Evolutionary conservation across 1,140 invertebrate genomes (phyloP).

Genomic region (Zaprionus ornatus): DNA sequence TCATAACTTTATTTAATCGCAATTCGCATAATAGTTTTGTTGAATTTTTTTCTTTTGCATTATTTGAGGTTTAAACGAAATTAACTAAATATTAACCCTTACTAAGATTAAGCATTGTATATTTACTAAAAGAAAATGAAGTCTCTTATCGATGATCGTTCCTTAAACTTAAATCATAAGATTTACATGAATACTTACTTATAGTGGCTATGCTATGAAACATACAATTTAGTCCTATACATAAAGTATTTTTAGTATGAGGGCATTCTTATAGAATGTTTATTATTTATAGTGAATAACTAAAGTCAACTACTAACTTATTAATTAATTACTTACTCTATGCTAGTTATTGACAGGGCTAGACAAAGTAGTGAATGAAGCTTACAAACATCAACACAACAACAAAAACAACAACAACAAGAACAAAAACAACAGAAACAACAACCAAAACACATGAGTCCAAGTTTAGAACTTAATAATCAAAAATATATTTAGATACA

Average conservation of each 20-base stretch:
- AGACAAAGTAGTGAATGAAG: constrained; percentile 77
- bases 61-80: constrained; percentile 12
- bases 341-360: constrained; percentile 70
- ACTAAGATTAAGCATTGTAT: constrained; percentile 70
- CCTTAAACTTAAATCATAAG: constrained; percentile 70
- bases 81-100: constrained; percentile 44
- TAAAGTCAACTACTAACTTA: constrained; percentile 61
- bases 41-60: constrained; percentile 1
- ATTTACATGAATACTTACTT: constrained; percentile 56
- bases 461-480: constrained; percentile 83
- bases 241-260: constrained; percentile 73
- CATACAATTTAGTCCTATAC: constrained; percentile 60
- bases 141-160: constrained; percentile 82
- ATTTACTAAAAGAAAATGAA: constrained; percentile 74
- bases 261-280: constrained; percentile 76
- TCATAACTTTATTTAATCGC: not conserved
- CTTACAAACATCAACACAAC: constrained; percentile 69
- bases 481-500: constrained; percentile 83
- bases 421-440: constrained; percentile 51
- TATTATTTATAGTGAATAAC: constrained; percentile 62
- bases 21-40: not conserved
- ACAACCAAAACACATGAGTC: constrained; percentile 75
- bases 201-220: constrained; percentile 53
- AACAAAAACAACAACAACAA: constrained; percentile 59
- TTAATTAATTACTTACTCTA: constrained; percentile 66